Evolutionary conservation across 2,797 vertebrate species (phyloP), one percentile per base, ranked within the genome.

Genomic region (Enteromius trimaculatus): DNA sequence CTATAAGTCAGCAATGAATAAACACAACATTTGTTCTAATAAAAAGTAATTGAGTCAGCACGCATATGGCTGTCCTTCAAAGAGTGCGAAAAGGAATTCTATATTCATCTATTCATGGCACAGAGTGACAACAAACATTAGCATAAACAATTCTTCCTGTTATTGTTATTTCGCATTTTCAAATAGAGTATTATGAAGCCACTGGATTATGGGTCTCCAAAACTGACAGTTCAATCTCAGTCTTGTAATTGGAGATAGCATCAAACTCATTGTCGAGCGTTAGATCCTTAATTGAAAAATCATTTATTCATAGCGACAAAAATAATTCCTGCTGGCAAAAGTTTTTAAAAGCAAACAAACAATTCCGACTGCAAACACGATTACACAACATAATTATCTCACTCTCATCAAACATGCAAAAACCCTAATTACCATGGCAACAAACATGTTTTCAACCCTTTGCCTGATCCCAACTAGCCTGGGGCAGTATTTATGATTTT

Each of bases 351-450:
- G 93, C 90, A 93, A 93, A 93, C 93, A 94, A 92, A 87, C 88
- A 80, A 90, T 93, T 93, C 86, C 90, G 86, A 92, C 87, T 89
- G 91, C 90, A 94, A 95, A 94, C 91, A 93, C 80, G 88, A 91
- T 94, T 93, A 92, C 89, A 90, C 89, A 92, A 92, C 60, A 60
- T 88, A 92, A 93, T 93, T 90, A 92, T 90, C 90, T 89, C 70
- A 81, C 80, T 88, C 89, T 92, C 91, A 93, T 95, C 90, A 94
- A 92, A 92, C 91, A 89, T 85, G 81, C 82, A 82, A 83, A 84
- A 90, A 72, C 72, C 75, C 85, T 91, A 92, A 94, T 93, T 91
- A 90, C 89, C 90, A 93, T 90, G 86, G 92, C 85, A 91, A 92
- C 89, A 89, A 90, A 91, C 90, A 85, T 85, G 87, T 88, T 86